These are phyloP conservation scores for Sturnus vulgaris DNA, from an alignment of 2,113 vertebrate genomes.

Conservation along the genomic window DNA sequence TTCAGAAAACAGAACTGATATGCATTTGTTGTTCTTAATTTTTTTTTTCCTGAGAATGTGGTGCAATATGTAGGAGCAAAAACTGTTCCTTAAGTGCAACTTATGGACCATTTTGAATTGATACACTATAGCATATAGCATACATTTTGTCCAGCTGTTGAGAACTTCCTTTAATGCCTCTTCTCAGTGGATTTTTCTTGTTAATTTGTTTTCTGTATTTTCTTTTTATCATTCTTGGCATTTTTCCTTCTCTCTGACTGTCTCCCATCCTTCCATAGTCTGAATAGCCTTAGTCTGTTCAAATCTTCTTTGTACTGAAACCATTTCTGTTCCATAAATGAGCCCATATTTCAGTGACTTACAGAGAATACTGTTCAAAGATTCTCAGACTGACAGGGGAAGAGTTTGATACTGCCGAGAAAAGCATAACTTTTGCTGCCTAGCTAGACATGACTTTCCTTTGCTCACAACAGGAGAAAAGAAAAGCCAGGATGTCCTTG, in stretches of 20 bases:
- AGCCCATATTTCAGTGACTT: not conserved
- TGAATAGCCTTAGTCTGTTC: not conserved
- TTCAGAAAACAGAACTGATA: not conserved
- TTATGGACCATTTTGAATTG: not conserved
- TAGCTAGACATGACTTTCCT: not conserved
- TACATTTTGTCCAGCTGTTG: not conserved
- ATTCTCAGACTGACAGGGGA: not conserved
- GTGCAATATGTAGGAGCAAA: not conserved
- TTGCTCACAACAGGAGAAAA: not conserved
- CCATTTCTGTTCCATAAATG: not conserved
- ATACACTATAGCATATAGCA: not conserved
- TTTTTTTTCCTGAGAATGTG: not conserved
- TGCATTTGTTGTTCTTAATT: accelerated
- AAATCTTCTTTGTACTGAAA: not conserved
- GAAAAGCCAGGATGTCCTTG: not conserved
- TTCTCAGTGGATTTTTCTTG: not conserved
- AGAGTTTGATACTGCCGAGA: not conserved
- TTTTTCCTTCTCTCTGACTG: not conserved
- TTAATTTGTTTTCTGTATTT: not conserved
- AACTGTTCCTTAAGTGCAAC: not conserved
- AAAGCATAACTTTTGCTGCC: not conserved
- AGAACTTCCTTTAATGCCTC: not conserved
- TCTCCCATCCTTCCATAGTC: not conserved
- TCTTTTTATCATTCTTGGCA: not conserved
- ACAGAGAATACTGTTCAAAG: not conserved